phyloP scores from a whole-genome alignment of 2,888 invertebrate genomes.

The Athetis lepigone region DNA sequence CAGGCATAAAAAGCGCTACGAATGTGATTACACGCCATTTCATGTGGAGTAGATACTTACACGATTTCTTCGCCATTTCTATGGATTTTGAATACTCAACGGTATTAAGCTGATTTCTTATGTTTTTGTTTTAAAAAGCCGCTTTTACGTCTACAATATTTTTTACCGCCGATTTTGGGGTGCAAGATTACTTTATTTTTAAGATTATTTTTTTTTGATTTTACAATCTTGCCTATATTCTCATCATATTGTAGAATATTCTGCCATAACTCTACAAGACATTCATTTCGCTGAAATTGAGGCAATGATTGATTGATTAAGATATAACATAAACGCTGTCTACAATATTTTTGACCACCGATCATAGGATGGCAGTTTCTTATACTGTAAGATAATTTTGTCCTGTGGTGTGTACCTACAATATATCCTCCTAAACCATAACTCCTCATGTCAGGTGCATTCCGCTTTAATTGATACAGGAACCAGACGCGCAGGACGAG shows the following conservation, averaged over 20 bases:
- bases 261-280: no score
- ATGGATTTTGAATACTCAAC: background rate
- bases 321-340: background rate
- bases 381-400: background rate
- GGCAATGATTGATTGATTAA: no score
- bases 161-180: background rate
- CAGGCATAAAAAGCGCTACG: constrained; percentile 11
- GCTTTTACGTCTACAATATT: background rate
- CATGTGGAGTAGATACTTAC: background rate
- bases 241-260: no score
- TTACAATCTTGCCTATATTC: no score
- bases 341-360: background rate
- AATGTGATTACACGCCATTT: constrained; percentile 18
- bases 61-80: background rate
- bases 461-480: constrained; percentile 56
- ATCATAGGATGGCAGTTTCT: background rate
- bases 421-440: background rate
- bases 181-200: background rate
- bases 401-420: background rate
- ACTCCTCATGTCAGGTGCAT: constrained; percentile 43
- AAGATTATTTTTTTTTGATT: background rate
- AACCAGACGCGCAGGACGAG: constrained; percentile 51
- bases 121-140: background rate
- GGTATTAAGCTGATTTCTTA: background rate
- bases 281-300: no score